Evolutionary conservation across 2,888 invertebrate species (phyloP), one percentile per base, ranked within the genome.

Genomic region (Physocephala rufipes): DNA sequence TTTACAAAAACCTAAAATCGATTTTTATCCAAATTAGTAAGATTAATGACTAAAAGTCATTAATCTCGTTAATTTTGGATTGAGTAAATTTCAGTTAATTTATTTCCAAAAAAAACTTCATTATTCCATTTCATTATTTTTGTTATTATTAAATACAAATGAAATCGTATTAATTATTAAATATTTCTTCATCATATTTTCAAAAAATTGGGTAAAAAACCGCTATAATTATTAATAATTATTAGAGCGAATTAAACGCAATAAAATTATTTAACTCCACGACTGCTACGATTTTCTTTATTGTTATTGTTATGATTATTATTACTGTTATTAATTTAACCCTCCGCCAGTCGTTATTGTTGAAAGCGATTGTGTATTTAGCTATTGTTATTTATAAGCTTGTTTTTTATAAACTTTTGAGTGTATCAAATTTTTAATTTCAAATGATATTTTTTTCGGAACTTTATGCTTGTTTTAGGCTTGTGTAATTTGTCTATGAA

Each of bases 191-290:
- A 58, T 28, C 28, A 1, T 12, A 24, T 24, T 36, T 36, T 36
- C 9, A 36, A 9, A 36, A 7, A 36, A 36, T 36, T 7, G 36
- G 9, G 36, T 36, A 36, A 36, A 36, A 36, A 36, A 36, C 4
- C 36, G 36, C 4, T 36, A 19, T 49, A 45, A 19, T 55, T 55
- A 55, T 70, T 64, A 59, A 49, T 66, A 66, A 70, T 70, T 70
- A 70, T 65, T 63, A 70, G 70, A 70, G 70, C 70, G 70, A 59
- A 70, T 70, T 59, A 66, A 30, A 49, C 47, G 30, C 30, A 55
- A 49, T 5, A 59, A 47, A 55, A 45, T 63, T 55, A n/a, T 36
- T 55, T 53, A 28, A 58, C 24, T 26, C 5, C 24, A 58, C 55
- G 63, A n/a, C 43, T 70, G 53, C 58, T 30, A 15, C 53, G 21